Conservation (phyloP, 2,888 invertebrate genomes). For the Vesta saturnalis region DNA sequence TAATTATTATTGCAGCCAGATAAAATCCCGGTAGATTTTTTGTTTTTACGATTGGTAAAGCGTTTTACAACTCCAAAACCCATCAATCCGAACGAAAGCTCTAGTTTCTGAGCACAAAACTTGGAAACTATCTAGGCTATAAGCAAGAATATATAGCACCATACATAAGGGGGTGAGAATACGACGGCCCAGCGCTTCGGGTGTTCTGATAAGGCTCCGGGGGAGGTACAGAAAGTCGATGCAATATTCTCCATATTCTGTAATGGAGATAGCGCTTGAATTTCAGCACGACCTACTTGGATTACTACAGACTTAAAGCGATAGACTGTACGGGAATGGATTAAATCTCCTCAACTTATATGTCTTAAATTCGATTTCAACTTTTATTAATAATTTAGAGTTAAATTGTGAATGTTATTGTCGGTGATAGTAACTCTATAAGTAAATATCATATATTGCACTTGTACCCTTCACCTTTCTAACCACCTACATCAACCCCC, state of each 20-base stretch:
- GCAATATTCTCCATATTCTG: constrained; percentile 20
- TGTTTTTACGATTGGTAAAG: constrained; percentile 30
- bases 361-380: constrained; percentile 53
- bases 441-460: constrained; percentile 40
- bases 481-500: constrained; percentile 49
- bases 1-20: constrained; percentile 4
- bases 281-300: constrained; percentile 40
- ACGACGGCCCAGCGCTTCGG: constrained; percentile 55
- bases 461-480: constrained; percentile 43
- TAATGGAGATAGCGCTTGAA: constrained; percentile 14
- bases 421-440: neutral
- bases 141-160: constrained; percentile 54
- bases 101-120: constrained; percentile 39
- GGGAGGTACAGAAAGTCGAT: constrained; percentile 49
- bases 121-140: constrained; percentile 45
- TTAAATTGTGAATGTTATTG: constrained; percentile 2
- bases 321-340: constrained; percentile 56
- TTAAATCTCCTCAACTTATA: constrained; percentile 58
- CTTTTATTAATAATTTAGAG: constrained; percentile 1
- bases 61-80: constrained; percentile 39
- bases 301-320: constrained; percentile 55
- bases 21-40: constrained; percentile 31
- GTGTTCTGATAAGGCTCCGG: constrained; percentile 60
- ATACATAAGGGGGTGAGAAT: constrained; percentile 56
- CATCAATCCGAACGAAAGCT: constrained; percentile 38